Conservation (phyloP, 2,113 vertebrate species). For the Diadophis punctatus region DNA sequence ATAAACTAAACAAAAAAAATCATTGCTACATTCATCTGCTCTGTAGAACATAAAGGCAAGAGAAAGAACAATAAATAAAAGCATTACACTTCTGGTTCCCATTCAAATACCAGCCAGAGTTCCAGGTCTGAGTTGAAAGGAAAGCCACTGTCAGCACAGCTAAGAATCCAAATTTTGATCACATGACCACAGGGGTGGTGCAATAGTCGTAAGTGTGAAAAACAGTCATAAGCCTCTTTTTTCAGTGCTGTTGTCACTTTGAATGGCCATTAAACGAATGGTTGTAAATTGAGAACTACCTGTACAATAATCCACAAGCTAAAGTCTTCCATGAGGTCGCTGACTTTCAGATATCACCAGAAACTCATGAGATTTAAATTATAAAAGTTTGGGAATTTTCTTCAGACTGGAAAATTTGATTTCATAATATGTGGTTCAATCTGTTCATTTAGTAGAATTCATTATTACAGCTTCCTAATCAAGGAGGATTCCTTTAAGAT, state of each 20-base stretch:
- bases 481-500: neutral
- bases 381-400: too few species aligned
- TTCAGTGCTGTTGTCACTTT: too few species aligned
- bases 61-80: neutral
- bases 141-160: neutral
- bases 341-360: too few species aligned
- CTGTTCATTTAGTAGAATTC: neutral
- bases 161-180: too few species aligned
- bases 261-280: too few species aligned
- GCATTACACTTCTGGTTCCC: neutral
- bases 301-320: too few species aligned
- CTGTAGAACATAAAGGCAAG: neutral
- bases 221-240: too few species aligned
- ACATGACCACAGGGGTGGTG: too few species aligned
- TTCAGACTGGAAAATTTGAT: neutral
- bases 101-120: neutral
- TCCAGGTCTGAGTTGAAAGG: neutral
- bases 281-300: too few species aligned
- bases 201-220: too few species aligned
- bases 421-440: neutral
- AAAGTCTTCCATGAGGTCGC: too few species aligned
- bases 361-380: too few species aligned
- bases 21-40: neutral
- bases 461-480: neutral
- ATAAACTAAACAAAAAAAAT: neutral